A percentile compares a stretch with the other conserved stretches of the same genome.
These are phyloP conservation scores for Zaprionus africanus DNA, from an alignment of 1,140 invertebrate genomes.

Conservation along the genomic window DNA sequence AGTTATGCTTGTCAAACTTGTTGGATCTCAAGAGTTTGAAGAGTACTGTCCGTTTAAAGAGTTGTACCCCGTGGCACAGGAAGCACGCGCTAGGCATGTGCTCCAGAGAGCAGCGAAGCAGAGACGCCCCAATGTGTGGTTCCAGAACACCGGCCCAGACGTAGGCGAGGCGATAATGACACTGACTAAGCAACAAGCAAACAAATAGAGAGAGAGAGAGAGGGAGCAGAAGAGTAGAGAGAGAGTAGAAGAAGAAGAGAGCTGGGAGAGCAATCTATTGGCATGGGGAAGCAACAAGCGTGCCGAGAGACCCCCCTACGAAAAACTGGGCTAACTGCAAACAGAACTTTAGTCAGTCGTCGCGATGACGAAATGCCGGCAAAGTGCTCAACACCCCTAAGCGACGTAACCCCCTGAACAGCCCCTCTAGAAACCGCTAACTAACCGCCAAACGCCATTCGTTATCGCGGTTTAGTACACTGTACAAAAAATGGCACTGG, in stretches of 20 bases:
- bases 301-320: background rate
- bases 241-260: background rate
- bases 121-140: background rate
- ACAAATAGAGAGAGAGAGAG: constrained; percentile 4
- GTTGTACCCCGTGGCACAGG: background rate
- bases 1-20: background rate
- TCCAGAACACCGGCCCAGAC: constrained; percentile 6
- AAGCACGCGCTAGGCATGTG: background rate
- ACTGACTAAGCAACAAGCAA: constrained; percentile 29
- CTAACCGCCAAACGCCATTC: background rate
- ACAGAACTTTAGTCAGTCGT: constrained; percentile 18
- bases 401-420: background rate
- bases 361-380: constrained; percentile 66
- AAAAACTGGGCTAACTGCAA: constrained; percentile 38
- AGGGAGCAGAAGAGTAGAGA: background rate
- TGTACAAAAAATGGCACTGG: background rate
- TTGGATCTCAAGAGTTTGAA: background rate
- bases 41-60: background rate
- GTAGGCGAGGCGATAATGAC: constrained; percentile 29
- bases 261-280: background rate
- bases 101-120: background rate
- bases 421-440: background rate
- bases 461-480: background rate
- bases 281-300: constrained; percentile 44
- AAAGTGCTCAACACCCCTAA: background rate